These are phyloP conservation scores for Plusia festucae DNA, from an alignment of 2,888 invertebrate species.

Conservation along the genomic window DNA sequence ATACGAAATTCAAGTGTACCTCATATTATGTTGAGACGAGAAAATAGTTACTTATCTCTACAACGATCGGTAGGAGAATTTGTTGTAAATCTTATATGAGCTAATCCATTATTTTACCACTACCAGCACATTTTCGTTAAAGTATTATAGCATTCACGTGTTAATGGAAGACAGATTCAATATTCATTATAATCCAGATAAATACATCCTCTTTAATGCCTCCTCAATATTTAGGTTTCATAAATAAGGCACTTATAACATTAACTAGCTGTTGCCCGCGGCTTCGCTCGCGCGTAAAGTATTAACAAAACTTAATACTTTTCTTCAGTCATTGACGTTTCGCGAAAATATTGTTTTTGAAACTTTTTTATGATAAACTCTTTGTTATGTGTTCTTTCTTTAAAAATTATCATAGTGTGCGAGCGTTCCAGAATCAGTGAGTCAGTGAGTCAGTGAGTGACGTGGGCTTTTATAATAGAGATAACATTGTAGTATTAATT, in stretches of 20 bases:
- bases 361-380: no score
- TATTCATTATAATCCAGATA: constrained; percentile 28
- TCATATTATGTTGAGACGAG: neutral
- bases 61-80: constrained; percentile 8
- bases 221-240: neutral
- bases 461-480: no score
- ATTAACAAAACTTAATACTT: no score
- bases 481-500: neutral
- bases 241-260: neutral
- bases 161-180: constrained; percentile 27
- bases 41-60: neutral
- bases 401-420: no score
- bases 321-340: no score
- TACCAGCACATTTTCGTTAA: constrained; percentile 23
- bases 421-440: no score
- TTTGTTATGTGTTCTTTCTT: no score
- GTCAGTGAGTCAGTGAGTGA: no score
- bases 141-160: constrained; percentile 31
- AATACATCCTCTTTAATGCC: neutral
- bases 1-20: neutral
- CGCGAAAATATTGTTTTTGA: no score
- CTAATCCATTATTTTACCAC: constrained; percentile 40
- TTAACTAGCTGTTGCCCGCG: no score
- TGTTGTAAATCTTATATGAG: constrained; percentile 30
- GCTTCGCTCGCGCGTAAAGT: no score